Evolutionary conservation across 2,797 vertebrate genomes (phyloP), one percentile per base, ranked within the genome.

Genomic region (Cuculus canorus): DNA sequence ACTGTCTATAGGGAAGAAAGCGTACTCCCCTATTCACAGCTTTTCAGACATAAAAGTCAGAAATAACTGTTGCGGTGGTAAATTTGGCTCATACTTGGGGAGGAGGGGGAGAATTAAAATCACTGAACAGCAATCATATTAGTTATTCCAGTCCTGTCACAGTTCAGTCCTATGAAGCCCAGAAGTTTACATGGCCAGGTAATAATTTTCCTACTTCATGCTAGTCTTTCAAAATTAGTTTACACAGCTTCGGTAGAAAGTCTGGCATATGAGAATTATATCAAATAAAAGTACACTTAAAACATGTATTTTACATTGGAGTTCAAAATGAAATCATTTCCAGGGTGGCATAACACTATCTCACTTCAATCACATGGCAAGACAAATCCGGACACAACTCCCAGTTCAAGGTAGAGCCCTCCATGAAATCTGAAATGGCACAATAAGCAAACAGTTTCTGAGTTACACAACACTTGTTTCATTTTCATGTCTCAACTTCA

Each of bases 401-500:
- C 50, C 19, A 37, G 9, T 54, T 83, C 65, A 57, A 53, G 25
- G 10, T 4, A 78, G 43, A 87, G 17, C 7, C 25, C 16, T 80
- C 56, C 47, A 61, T 17, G 21, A 92, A 85, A 10, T 54, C 43
- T 11, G 10, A 69, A 18, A 32, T 11, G 56, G 22, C 22, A 53
- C 28, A 68, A 75, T 17, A 66, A 53, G 61, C 3, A 4, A 65
- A 37, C 21, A 53, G 14, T 39, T 87, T 54, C 64, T 56, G 56
- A 85, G 54, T 54, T 86, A 59, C 1, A 3, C n/a, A 76, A 73
- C 0, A 0, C 3, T 90, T 1, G 4, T 60, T 82, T 82, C 1
- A 3, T 85, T 89, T 87, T 70, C 27, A n/a, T 70, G 15, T 35
- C 10, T 89, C 32, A 45, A 52, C 24, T 47, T 79, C 47, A 78